Percentiles rank a stretch among this genome's conserved stretches.
phyloP scores from a whole-genome alignment of 2,797 vertebrate species.

The Leptoclinus maculatus region DNA sequence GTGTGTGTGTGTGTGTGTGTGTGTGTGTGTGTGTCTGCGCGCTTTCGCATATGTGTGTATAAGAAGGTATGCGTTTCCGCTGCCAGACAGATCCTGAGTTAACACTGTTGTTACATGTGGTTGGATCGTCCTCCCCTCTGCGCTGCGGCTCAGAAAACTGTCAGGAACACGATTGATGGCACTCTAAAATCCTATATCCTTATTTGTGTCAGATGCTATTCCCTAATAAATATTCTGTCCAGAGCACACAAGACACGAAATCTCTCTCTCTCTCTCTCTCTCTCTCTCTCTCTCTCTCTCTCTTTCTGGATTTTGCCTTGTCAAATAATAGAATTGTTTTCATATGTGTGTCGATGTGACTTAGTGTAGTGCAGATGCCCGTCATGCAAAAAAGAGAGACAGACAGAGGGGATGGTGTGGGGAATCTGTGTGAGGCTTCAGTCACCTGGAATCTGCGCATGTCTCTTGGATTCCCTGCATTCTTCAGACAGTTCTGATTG shows the following conservation, averaged over 20 bases:
- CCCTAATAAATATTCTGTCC: conserved; percentile 82
- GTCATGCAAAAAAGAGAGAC: conserved; percentile 40
- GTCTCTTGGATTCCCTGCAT: conserved; percentile 99
- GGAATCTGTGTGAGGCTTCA: conserved; percentile 48
- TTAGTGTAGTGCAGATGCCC: conserved; percentile 42
- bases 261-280: conserved; percentile 54
- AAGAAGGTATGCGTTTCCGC: conserved; percentile 77
- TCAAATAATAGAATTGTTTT: conserved; percentile 73
- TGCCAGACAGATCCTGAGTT: conserved; percentile 82
- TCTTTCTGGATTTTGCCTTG: conserved; percentile 58
- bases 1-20: conserved; percentile 48
- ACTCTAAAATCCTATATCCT: conserved; percentile 84
- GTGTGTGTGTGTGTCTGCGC: conserved; percentile 39
- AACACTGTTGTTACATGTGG: conserved; percentile 86
- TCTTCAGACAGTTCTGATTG: conserved; percentile 99
- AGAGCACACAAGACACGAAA: conserved; percentile 69
- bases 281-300: conserved; percentile 36
- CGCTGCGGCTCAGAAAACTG: conserved; percentile 78
- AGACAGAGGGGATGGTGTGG: conserved; percentile 51
- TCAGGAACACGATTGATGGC: conserved; percentile 82
- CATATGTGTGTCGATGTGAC: conserved; percentile 57
- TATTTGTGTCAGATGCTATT: conserved; percentile 85
- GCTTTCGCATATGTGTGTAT: conserved; percentile 67
- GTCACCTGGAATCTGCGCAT: conserved; percentile 99
- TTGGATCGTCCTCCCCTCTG: conserved; percentile 77